Conservation (phyloP, 2,888 invertebrate species). For the Lutraria lutraria region DNA sequence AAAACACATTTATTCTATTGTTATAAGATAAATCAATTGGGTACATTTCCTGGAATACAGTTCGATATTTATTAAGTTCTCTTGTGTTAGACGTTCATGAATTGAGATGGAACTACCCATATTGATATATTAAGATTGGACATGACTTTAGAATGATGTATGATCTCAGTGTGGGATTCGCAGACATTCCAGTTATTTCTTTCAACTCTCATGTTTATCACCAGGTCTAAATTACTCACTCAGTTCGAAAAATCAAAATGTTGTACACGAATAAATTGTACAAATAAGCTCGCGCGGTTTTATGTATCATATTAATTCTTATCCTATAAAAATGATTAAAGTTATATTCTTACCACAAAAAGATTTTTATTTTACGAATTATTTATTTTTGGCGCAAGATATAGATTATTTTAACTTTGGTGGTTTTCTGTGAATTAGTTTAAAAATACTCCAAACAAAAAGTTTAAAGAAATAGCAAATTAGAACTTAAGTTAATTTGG, state of each 20-base stretch:
- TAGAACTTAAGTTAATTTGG: too few relatives aligned
- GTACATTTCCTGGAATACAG: constrained; percentile 48
- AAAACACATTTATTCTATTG: constrained; percentile 57
- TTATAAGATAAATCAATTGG: constrained; percentile 62
- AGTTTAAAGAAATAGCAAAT: too few relatives aligned
- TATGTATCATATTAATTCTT: too few relatives aligned
- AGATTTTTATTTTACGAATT: too few relatives aligned
- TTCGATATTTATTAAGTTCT: constrained; percentile 53
- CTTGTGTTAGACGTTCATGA: constrained; percentile 38
- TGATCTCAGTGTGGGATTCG: constrained; percentile 23
- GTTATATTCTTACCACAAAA: too few relatives aligned
- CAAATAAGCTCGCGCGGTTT: not conserved
- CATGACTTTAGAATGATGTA: constrained; percentile 59
- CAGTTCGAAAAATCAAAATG: not conserved
- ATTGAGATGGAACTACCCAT: constrained; percentile 54
- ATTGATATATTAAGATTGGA: constrained; percentile 61
- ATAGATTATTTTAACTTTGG: too few relatives aligned
- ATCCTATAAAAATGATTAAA: too few relatives aligned
- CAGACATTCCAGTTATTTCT: constrained; percentile 35
- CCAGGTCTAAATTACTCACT: not conserved
- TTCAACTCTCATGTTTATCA: constrained; percentile 43
- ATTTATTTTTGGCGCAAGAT: too few relatives aligned
- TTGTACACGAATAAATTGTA: not conserved
- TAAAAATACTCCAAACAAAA: too few relatives aligned
- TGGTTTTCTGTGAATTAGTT: too few relatives aligned